These are phyloP conservation scores for Caloenas nicobarica DNA, from an alignment of 2,113 vertebrate genomes.

Conservation along the genomic window DNA sequence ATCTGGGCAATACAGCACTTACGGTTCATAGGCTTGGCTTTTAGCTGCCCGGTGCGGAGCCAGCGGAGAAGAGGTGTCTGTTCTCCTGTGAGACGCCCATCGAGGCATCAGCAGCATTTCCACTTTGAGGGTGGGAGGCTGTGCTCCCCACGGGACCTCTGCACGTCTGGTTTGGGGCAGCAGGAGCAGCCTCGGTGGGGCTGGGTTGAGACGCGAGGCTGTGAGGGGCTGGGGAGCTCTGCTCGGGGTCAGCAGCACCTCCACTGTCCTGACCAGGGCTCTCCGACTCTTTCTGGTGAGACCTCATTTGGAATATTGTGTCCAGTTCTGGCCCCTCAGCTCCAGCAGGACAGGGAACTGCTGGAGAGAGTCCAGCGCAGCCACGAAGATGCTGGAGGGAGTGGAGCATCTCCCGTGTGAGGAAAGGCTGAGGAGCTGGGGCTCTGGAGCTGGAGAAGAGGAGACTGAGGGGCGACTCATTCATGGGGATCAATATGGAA, in stretches of 20 bases:
- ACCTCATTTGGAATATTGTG: no score
- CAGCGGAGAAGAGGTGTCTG: neutral
- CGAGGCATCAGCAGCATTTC: fast-evolving
- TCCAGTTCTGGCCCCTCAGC: no score
- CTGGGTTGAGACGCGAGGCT: fast-evolving
- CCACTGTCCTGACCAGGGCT: fast-evolving
- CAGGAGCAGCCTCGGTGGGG: no score
- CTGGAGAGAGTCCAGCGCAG: no score
- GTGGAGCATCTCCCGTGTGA: no score
- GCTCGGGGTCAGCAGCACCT: fast-evolving
- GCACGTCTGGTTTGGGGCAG: neutral
- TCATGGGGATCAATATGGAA: no score
- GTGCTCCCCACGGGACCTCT: neutral
- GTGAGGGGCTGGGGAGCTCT: neutral
- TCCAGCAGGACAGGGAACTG: no score
- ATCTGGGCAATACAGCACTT: fast-evolving
- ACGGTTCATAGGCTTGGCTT: neutral
- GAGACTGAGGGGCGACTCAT: no score
- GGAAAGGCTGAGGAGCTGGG: no score
- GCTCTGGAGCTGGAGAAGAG: no score
- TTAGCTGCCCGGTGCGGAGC: neutral
- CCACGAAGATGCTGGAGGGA: no score
- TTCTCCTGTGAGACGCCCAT: neutral
- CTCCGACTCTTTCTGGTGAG: no score
- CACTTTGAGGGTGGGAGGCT: neutral